Percentiles rank a stretch among this genome's conserved stretches.
phyloP scores from a whole-genome alignment of 2,888 invertebrate genomes.

The Nymphalis urticae region DNA sequence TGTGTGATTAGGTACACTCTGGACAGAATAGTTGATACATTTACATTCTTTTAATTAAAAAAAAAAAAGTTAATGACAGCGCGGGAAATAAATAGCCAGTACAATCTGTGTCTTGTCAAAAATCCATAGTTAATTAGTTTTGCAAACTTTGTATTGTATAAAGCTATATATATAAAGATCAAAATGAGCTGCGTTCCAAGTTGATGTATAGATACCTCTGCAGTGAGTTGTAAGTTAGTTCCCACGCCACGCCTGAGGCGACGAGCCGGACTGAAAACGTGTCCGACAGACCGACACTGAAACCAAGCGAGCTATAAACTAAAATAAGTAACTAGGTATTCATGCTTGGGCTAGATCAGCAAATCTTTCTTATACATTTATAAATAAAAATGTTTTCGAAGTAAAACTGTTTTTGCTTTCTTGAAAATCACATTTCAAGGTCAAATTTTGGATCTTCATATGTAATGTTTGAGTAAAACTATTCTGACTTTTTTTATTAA shows the following conservation, averaged over 20 bases:
- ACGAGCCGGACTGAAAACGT: slow-evolving; percentile 33
- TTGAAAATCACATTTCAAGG: too few species aligned
- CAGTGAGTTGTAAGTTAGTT: slow-evolving; percentile 26
- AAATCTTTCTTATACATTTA: not conserved
- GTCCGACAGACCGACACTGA: slow-evolving; percentile 32
- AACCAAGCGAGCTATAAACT: slow-evolving; percentile 33
- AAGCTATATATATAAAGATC: slow-evolving; percentile 17
- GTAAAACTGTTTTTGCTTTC: too few species aligned
- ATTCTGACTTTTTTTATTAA: not conserved
- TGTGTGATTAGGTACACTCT: not conserved
- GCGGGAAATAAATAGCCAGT: not conserved
- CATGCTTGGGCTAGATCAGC: not conserved
- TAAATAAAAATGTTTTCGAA: not conserved
- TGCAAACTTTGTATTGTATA: slow-evolving; percentile 15
- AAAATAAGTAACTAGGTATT: slow-evolving; percentile 11
- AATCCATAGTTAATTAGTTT: slow-evolving; percentile 8
- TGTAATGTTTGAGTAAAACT: too few species aligned
- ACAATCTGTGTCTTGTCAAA: not conserved
- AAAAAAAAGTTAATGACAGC: not conserved
- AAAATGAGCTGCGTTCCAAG: slow-evolving; percentile 13
- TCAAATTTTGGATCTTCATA: not conserved
- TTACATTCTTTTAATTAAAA: not conserved
- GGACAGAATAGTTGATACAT: not conserved
- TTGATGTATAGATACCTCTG: slow-evolving; percentile 16
- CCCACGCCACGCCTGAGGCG: slow-evolving; percentile 39